phyloP scores from a whole-genome alignment of 2,797 vertebrate genomes.

The Bovichtus variegatus region DNA sequence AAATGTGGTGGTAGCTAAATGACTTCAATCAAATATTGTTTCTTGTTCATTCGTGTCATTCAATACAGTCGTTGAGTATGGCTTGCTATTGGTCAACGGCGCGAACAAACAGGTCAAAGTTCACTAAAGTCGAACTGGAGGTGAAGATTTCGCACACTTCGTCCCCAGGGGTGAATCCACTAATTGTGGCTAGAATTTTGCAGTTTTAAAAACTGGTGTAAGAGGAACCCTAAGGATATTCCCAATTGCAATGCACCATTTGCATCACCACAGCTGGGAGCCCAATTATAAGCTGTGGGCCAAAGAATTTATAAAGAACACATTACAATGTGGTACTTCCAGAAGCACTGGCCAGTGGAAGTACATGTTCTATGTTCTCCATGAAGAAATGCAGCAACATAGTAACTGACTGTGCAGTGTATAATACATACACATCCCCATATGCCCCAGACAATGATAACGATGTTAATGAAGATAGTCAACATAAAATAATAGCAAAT shows the following conservation, averaged over 20 bases:
- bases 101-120: neutral
- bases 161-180: neutral
- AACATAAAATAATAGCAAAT: neutral
- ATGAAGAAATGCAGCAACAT: neutral
- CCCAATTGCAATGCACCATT: neutral
- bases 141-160: neutral
- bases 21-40: neutral
- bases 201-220: neutral
- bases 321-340: neutral
- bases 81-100: neutral
- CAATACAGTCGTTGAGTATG: neutral
- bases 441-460: neutral
- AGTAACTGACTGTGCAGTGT: neutral
- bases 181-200: neutral
- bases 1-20: neutral
- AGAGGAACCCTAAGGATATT: neutral
- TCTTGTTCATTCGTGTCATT: neutral
- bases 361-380: neutral
- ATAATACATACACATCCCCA: neutral
- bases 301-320: neutral
- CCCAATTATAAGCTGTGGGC: neutral
- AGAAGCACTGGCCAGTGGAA: no score
- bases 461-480: neutral
- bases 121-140: neutral
- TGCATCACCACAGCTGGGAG: neutral